Evolutionary conservation across 2,797 vertebrate species (phyloP), one percentile per base, ranked within the genome.

Genomic region (Pseudochromis fuscus): DNA sequence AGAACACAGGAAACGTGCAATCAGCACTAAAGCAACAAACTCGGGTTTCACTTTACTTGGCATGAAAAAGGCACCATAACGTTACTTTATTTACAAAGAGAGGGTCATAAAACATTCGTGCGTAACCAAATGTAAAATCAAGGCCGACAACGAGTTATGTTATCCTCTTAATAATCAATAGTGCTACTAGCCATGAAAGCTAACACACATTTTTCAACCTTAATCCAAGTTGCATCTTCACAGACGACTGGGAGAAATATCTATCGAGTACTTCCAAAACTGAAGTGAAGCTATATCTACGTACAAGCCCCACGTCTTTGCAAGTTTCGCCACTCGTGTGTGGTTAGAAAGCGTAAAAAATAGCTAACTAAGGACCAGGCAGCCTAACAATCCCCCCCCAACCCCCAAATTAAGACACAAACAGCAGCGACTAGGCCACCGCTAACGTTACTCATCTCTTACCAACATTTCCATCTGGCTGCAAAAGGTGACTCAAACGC

Each of bases 371-470:
- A 60, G 27, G 68, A 67, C 48, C 50, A 82, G 62, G 70, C 27
- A 62, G 40, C 45, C 52, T 33, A 80, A 73, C 79, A 78, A 51
- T 49, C 70, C 67, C 82, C 77, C 78, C 46, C 19, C 63, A 74
- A 75, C 87, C 88, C 90, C 85, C 71, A 83, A 89, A 87, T 84
- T 82, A 87, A 87, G 83, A 85, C 85, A 85, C 82, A 50, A 82
- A 74, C 70, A 86, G 86, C 83, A 89, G 89, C 88, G 85, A 88
- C 89, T 92, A 92, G 92, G 92, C 92, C 93, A 88, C 56, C 89
- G 89, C 89, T 90, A 92, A 90, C 84, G 66, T 83, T 87, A 81
- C 83, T 90, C 77, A 88, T 90, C 84, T 89, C 90, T 88, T 83
- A 90, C 88, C 89, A 89, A 86, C 78, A 81, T 84, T 88, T 90